phyloP scores from a whole-genome alignment of 2,888 invertebrate genomes.

The Slavum lentiscoides region DNA sequence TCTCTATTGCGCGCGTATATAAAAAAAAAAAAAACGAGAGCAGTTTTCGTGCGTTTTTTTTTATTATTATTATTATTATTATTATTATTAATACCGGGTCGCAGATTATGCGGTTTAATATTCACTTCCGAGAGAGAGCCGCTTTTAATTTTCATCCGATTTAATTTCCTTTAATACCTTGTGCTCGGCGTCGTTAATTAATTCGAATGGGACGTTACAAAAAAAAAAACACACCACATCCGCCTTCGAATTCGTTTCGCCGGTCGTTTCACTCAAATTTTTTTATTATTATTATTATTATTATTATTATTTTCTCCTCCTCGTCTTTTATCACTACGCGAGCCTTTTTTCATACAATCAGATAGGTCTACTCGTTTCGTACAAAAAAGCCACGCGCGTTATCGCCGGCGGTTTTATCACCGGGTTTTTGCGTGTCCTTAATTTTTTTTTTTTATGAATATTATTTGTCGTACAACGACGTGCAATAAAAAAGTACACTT shows the following conservation, averaged over 20 bases:
- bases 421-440: too few relatives aligned
- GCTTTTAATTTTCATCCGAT: conserved; percentile 53
- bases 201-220: conserved; percentile 40
- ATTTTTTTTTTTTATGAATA: too few relatives aligned
- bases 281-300: background rate
- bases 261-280: conserved; percentile 3
- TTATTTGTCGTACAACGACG: background rate
- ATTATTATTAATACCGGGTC: conserved; percentile 52
- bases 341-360: too few relatives aligned
- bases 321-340: too few relatives aligned
- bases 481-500: too few relatives aligned
- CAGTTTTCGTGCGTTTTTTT: conserved; percentile 44
- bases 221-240: conserved; percentile 35
- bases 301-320: conserved; percentile 1
- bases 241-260: conserved; percentile 33
- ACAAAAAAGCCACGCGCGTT: conserved; percentile 14
- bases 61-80: conserved; percentile 41
- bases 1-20: conserved; percentile 25
- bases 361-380: too few relatives aligned
- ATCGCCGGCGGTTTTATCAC: conserved; percentile 10
- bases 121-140: conserved; percentile 51
- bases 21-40: conserved; percentile 11
- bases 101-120: conserved; percentile 54
- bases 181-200: conserved; percentile 52
- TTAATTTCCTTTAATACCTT: conserved; percentile 53